A percentile compares a stretch with the other conserved stretches of the same genome.
phyloP scores from a whole-genome alignment of 1,140 invertebrate species.

The Uloborus diversus region DNA sequence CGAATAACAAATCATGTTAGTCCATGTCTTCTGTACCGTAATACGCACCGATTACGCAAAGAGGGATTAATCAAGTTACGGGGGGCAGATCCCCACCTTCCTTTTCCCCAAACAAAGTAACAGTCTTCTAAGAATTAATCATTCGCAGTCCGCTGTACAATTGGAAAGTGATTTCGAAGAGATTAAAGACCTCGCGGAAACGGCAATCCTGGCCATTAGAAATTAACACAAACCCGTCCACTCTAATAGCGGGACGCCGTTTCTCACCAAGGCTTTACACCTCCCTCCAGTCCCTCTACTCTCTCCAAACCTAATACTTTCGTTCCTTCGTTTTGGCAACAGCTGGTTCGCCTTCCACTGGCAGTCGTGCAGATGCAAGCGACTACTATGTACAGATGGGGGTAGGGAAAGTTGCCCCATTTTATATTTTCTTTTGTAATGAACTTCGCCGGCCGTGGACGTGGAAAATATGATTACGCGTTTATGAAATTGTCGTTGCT shows the following conservation, averaged over 20 bases:
- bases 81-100: neutral
- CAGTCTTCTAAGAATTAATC: constrained; percentile 55
- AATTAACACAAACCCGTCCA: constrained; percentile 55
- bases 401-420: constrained; percentile 6
- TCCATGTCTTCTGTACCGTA: constrained; percentile 56
- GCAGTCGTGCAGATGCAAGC: neutral
- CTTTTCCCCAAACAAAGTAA: constrained; percentile 41
- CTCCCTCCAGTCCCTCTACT: too few species aligned
- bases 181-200: constrained; percentile 35
- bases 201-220: constrained; percentile 52
- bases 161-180: constrained; percentile 54
- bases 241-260: constrained; percentile 41
- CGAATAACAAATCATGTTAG: constrained; percentile 55
- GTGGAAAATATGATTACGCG: constrained; percentile 52
- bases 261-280: constrained; percentile 32
- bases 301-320: constrained; percentile 30
- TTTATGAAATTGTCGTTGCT: constrained; percentile 47
- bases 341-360: constrained; percentile 41
- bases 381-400: neutral
- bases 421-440: constrained; percentile 54
- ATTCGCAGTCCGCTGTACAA: constrained; percentile 52
- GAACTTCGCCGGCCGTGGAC: constrained; percentile 40
- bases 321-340: constrained; percentile 48
- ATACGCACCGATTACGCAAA: constrained; percentile 47
- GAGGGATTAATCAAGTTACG: constrained; percentile 55